These are phyloP conservation scores for Cosmopolites sordidus DNA, from an alignment of 2,888 invertebrate species.

Conservation along the genomic window DNA sequence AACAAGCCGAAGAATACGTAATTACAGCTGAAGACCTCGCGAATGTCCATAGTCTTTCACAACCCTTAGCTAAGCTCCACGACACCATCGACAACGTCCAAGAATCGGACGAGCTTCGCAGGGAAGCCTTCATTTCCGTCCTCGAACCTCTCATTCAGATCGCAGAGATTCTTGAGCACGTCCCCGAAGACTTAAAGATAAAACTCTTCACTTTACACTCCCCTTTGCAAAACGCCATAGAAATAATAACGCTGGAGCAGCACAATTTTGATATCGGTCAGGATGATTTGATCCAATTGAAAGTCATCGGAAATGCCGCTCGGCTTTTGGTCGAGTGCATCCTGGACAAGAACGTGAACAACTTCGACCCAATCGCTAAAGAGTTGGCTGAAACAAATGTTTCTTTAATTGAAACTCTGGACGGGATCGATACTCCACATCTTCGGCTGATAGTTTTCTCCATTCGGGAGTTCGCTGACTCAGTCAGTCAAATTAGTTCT, in stretches of 20 bases:
- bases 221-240: conserved; percentile 40
- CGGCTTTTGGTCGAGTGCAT: conserved; percentile 10
- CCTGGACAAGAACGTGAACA: conserved; percentile 5
- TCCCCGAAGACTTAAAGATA: conserved; percentile 36
- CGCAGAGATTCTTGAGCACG: conserved; percentile 35
- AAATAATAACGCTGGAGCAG: conserved; percentile 41
- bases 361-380: conserved; percentile 12
- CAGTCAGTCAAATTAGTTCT: conserved; percentile 19
- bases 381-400: conserved; percentile 12
- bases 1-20: conserved; percentile 31
- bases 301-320: conserved; percentile 14
- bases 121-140: conserved; percentile 32
- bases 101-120: conserved; percentile 33
- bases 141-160: conserved; percentile 39
- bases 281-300: conserved; percentile 20
- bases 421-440: conserved; percentile 27
- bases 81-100: conserved; percentile 37
- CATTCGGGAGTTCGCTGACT: conserved; percentile 29
- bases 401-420: conserved; percentile 11
- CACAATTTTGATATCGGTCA: conserved; percentile 38
- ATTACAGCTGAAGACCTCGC: conserved; percentile 37
- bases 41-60: conserved; percentile 37
- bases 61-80: conserved; percentile 39
- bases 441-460: conserved; percentile 28
- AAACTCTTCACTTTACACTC: conserved; percentile 34